These are phyloP conservation scores for Atta colombica DNA, from an alignment of 1,140 invertebrate genomes.

Conservation along the genomic window DNA sequence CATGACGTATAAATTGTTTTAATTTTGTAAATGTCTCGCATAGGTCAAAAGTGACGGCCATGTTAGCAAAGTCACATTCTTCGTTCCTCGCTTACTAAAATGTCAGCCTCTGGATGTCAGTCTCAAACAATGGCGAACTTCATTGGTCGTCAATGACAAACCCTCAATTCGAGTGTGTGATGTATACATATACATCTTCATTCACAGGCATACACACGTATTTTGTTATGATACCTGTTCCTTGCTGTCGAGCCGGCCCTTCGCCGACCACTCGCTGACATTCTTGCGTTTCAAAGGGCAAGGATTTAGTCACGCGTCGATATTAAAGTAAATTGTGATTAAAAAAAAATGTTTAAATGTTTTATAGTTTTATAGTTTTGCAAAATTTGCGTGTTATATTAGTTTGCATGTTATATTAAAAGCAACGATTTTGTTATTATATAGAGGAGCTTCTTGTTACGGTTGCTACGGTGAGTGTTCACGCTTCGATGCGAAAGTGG, in stretches of 20 bases:
- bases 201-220: not conserved
- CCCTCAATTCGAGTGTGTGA: slow-evolving; percentile 19
- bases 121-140: slow-evolving; percentile 64
- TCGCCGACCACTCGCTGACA: slow-evolving; percentile 55
- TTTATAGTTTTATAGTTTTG: not conserved
- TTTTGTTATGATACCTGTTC: slow-evolving; percentile 35
- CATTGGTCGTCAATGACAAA: slow-evolving; percentile 63
- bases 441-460: not conserved
- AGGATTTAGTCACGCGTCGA: slow-evolving; percentile 44
- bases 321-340: slow-evolving; percentile 15
- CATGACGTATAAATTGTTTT: not conserved
- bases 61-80: slow-evolving; percentile 60
- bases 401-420: not conserved
- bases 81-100: slow-evolving; percentile 57
- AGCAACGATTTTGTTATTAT: not conserved
- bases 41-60: slow-evolving; percentile 58
- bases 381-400: not conserved
- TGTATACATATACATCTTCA: not conserved
- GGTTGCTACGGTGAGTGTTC: slow-evolving; percentile 4
- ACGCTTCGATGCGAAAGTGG: slow-evolving; percentile 66
- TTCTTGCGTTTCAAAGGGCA: slow-evolving; percentile 62
- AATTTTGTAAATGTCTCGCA: slow-evolving; percentile 2
- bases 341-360: not conserved
- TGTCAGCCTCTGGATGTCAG: slow-evolving; percentile 68
- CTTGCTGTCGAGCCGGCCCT: slow-evolving; percentile 43